phyloP scores from a whole-genome alignment of 2,113 vertebrate genomes.

The Ailuropoda melanoleuca region DNA sequence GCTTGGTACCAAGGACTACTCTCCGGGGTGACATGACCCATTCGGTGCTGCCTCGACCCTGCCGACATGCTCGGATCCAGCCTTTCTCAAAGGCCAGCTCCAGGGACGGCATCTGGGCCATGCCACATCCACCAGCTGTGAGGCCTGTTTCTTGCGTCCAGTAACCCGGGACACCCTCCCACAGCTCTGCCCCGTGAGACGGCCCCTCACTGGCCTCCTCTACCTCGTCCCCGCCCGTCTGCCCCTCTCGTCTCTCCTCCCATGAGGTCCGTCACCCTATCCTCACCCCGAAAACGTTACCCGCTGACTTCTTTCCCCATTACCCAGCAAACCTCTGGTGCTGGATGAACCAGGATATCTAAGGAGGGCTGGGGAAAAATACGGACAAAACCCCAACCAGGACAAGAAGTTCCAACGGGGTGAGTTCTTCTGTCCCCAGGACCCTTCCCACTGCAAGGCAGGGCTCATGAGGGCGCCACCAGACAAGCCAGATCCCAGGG shows the following conservation, averaged over 20 bases:
- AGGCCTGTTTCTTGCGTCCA: not conserved
- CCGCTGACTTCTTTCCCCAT: not conserved
- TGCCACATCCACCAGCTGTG: accelerated
- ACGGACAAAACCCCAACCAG: not conserved
- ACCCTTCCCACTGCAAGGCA: not conserved
- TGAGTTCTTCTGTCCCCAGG: no score
- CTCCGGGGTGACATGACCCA: not conserved
- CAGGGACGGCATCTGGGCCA: not conserved
- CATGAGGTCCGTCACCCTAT: not conserved
- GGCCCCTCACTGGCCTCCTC: not conserved
- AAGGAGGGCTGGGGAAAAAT: not conserved
- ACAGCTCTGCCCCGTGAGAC: not conserved
- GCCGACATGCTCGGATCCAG: no score
- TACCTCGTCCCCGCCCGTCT: not conserved
- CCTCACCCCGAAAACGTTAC: not conserved
- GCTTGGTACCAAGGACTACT: not conserved
- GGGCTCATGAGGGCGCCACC: not conserved
- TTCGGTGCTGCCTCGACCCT: accelerated
- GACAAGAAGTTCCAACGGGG: accelerated
- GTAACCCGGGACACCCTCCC: not conserved
- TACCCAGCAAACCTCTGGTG: not conserved
- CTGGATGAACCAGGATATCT: not conserved
- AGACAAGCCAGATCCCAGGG: not conserved
- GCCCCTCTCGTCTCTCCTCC: not conserved
- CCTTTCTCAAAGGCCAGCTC: not conserved